phyloP scores from a whole-genome alignment of 1,140 invertebrate genomes.

The Littorina saxatilis region DNA sequence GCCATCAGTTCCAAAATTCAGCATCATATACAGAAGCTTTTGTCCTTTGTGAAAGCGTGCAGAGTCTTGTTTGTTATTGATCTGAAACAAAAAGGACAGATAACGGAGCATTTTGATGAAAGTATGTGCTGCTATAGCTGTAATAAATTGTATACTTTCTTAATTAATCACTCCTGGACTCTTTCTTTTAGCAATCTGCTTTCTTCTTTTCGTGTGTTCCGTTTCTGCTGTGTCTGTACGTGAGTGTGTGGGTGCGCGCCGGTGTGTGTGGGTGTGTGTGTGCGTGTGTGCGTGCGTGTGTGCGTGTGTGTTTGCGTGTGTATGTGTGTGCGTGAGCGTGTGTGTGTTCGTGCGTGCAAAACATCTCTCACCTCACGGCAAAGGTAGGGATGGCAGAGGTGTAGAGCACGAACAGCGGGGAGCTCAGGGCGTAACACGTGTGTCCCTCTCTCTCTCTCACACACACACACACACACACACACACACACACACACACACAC shows the following conservation, averaged over 20 bases:
- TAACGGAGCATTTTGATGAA: no score
- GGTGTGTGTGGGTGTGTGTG: no score
- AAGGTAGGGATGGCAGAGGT: constrained; percentile 70
- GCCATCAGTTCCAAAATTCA: no score
- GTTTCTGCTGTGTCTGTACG: no score
- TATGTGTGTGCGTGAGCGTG: neutral
- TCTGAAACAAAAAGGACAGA: constrained; percentile 58
- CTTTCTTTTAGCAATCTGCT: no score
- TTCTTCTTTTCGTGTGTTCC: no score
- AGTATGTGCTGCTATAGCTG: no score
- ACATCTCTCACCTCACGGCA: constrained; percentile 75
- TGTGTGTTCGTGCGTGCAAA: no score
- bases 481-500: neutral
- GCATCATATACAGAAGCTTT: constrained; percentile 39
- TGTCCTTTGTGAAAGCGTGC: constrained; percentile 55
- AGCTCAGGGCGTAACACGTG: constrained; percentile 82
- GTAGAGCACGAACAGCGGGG: constrained; percentile 70
- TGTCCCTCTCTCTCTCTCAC: constrained; percentile 87
- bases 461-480: neutral
- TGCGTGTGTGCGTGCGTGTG: no score
- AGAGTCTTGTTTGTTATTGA: constrained; percentile 62
- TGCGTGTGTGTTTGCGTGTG: neutral
- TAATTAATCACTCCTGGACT: no score
- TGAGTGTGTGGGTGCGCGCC: no score
- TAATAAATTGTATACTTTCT: no score